Evolutionary conservation across 2,888 invertebrate species (phyloP).

Genomic region (Acleris holmiana): DNA sequence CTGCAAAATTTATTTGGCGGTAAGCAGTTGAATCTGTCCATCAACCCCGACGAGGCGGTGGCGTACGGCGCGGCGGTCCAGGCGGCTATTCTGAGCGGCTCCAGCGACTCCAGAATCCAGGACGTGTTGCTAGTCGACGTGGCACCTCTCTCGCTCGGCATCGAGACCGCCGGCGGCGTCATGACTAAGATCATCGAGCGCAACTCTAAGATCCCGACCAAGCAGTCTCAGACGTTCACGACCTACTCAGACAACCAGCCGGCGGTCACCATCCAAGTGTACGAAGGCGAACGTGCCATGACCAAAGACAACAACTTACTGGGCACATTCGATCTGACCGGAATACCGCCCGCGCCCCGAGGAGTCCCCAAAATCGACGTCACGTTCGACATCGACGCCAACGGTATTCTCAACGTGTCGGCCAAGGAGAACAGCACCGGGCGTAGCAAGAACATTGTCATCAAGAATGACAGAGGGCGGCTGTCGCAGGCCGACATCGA

Average conservation of each 20-base stretch:
- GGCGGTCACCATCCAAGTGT: constrained; percentile 86
- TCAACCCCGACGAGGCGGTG: constrained; percentile 90
- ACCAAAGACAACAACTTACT: constrained; percentile 87
- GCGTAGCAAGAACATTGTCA: too few species aligned
- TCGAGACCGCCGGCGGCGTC: too few species aligned
- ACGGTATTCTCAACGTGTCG: too few species aligned
- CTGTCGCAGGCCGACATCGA: constrained; percentile 91
- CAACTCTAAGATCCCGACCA: too few species aligned
- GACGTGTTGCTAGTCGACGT: too few species aligned
- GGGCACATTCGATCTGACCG: constrained; percentile 83
- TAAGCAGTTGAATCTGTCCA: constrained; percentile 86
- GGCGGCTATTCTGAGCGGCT: constrained; percentile 87
- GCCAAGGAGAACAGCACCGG: too few species aligned
- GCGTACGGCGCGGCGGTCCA: constrained; percentile 89
- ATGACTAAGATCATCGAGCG: too few species aligned
- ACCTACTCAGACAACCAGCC: too few species aligned
- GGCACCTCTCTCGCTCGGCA: too few species aligned
- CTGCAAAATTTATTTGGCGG: constrained; percentile 88
- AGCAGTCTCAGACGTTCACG: too few species aligned
- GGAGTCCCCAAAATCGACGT: constrained; percentile 86
- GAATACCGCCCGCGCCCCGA: constrained; percentile 85
- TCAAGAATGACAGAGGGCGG: too few species aligned
- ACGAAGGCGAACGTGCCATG: constrained; percentile 89
- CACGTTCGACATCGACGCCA: constrained; percentile 88
- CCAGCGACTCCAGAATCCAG: too few species aligned